These are phyloP conservation scores for Chaetorhynchus papuensis DNA, from an alignment of 2,113 vertebrate genomes.

Conservation along the genomic window DNA sequence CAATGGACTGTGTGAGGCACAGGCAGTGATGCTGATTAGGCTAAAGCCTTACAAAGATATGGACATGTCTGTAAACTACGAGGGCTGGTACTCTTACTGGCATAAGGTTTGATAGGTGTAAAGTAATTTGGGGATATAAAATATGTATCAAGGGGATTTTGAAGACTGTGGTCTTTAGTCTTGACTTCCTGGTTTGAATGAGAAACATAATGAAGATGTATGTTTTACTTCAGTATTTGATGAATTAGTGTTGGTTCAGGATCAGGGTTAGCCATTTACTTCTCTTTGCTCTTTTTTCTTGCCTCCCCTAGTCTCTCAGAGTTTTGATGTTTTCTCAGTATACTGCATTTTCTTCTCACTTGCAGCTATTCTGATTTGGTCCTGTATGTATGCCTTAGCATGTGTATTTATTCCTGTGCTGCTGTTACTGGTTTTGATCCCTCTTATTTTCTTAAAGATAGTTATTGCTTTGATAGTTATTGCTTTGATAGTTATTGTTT, in stretches of 20 bases:
- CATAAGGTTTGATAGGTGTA: background rate
- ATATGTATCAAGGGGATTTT: background rate
- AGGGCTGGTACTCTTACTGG: background rate
- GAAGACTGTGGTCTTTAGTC: background rate
- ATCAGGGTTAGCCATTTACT: background rate
- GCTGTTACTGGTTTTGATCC: background rate
- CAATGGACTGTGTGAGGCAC: background rate
- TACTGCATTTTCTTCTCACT: background rate
- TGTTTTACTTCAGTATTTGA: background rate
- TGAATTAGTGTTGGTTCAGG: background rate
- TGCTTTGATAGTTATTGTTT: conserved; percentile 27
- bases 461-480: conserved; percentile 27
- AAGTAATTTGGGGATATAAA: background rate
- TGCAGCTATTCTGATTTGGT: background rate
- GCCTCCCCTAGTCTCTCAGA: background rate
- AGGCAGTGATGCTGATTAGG: background rate
- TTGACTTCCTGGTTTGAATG: background rate
- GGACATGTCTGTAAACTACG: background rate
- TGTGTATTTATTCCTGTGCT: background rate
- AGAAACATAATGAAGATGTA: background rate
- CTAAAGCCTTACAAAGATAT: background rate
- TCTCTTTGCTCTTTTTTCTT: background rate
- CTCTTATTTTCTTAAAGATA: conserved; percentile 25
- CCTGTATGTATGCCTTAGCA: background rate
- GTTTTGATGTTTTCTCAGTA: background rate